A percentile compares a stretch with the other conserved stretches of the same genome.
These are phyloP conservation scores for Brachypalpus laphriformis DNA, from an alignment of 2,888 invertebrate genomes.

Conservation along the genomic window DNA sequence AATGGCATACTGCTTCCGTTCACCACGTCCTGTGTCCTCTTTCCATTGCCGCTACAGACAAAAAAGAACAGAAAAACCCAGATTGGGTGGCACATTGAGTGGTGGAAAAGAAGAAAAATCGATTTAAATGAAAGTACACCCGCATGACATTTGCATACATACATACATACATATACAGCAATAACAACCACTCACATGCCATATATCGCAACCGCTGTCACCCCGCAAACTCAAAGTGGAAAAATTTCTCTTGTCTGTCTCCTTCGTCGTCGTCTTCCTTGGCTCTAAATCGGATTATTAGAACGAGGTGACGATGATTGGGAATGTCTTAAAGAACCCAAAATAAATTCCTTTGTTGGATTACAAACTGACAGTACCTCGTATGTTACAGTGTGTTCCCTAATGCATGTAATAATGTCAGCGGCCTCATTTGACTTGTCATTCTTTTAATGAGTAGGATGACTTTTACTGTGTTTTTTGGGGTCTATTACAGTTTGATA, in stretches of 20 bases:
- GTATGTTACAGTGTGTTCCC: slow-evolving; percentile 27
- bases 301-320: slow-evolving; percentile 72
- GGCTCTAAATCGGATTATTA: slow-evolving; percentile 68
- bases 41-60: not conserved
- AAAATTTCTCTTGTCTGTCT: slow-evolving; percentile 12
- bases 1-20: slow-evolving; percentile 71
- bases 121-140: slow-evolving; percentile 68
- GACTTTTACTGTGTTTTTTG: not conserved
- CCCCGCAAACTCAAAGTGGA: slow-evolving; percentile 11
- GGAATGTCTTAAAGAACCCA: slow-evolving; percentile 58
- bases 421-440: slow-evolving; percentile 62
- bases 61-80: slow-evolving; percentile 14
- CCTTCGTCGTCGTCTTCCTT: slow-evolving; percentile 2
- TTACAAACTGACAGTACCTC: slow-evolving; percentile 48
- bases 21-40: slow-evolving; percentile 52
- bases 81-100: slow-evolving; percentile 34
- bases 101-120: slow-evolving; percentile 59
- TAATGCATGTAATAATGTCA: slow-evolving; percentile 55
- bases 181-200: slow-evolving; percentile 6
- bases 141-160: slow-evolving; percentile 70
- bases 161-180: slow-evolving; percentile 48
- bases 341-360: slow-evolving; percentile 59
- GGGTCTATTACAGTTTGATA: not conserved
- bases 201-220: not conserved
- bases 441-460: slow-evolving; percentile 36